A percentile compares a stretch with the other conserved stretches of the same genome.
Evolutionary conservation across 2,797 vertebrate genomes (phyloP).

Genomic region (Tachyglossus aculeatus): DNA sequence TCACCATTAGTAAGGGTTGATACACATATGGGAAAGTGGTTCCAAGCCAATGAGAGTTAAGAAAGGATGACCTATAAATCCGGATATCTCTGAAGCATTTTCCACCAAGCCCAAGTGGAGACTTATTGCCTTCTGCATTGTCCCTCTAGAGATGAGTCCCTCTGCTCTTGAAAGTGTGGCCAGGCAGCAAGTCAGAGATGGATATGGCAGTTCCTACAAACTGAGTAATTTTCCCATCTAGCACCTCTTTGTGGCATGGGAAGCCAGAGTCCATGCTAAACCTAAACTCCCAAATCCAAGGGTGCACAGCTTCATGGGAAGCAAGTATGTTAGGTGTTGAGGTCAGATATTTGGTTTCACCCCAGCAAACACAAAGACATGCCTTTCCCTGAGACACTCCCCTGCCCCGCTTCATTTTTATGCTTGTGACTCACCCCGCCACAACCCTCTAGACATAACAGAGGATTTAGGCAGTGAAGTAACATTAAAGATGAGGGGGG

Average conservation of each 20-base stretch:
- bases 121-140: no score
- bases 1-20: no score
- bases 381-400: slow-evolving; percentile 12
- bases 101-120: no score
- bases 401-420: neutral
- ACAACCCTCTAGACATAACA: slow-evolving; percentile 52
- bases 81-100: no score
- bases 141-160: no score
- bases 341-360: slow-evolving; percentile 50
- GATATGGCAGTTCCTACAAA: no score
- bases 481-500: slow-evolving; percentile 38
- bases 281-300: slow-evolving; percentile 19
- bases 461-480: slow-evolving; percentile 46
- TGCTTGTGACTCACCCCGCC: slow-evolving; percentile 49
- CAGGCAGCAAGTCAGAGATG: no score
- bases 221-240: slow-evolving; percentile 43
- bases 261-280: slow-evolving; percentile 45
- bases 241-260: slow-evolving; percentile 20
- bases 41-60: no score
- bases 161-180: no score
- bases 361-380: slow-evolving; percentile 29
- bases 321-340: slow-evolving; percentile 12
- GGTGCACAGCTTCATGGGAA: slow-evolving; percentile 39
- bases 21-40: no score
- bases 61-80: no score